Evolutionary conservation across 2,113 vertebrate species (phyloP), one percentile per base, ranked within the genome.

Genomic region (Hippocampus abdominalis): DNA sequence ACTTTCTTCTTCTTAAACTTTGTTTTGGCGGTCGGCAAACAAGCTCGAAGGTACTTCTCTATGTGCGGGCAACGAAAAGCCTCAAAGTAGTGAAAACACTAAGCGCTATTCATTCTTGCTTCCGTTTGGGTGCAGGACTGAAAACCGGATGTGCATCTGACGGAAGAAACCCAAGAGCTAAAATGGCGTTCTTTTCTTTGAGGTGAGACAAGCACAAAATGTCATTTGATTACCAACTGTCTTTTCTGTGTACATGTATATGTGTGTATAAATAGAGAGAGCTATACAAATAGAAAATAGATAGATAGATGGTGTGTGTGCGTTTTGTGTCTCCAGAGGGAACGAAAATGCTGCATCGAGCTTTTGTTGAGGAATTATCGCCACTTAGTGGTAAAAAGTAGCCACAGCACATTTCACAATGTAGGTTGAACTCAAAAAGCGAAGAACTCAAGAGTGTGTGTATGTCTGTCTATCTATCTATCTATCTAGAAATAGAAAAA

Each of bases 371-470:
- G 68, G 75, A 20, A 54, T 68, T 53, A 57, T 0, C 56, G 44
- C 87, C 76, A 74, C 70, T 82, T 62, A 18, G 81, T 73, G 89
- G 78, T 42, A 18, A 51, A 44, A 77, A 11, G 0, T 0, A 48
- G 51, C 1, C 16, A 49, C 46, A 68, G 3, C 46, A 39, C 60
- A 12, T n/a, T 62, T 60, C 9, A 3, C 57, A 60, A 7, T 29
- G 16, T 32, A 8, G 25, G 15, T 6, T 16, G 1, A 32, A 60
- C 12, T 60, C 10, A 44, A 44, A 44, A 44, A 44, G 42, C 40
- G 8, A 11, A 0, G 23, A 29, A 2, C 27, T 29, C 27, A 2
- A 29, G 27, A 29, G 27, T 29, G 27, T 29, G 27, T 29, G n/a
- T n/a, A n/a, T n/a, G n/a, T n/a, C n/a, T n/a, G n/a, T n/a, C n/a